Evolutionary conservation across 1,140 invertebrate genomes (phyloP).

Genomic region (Drosophila parabipectinata): DNA sequence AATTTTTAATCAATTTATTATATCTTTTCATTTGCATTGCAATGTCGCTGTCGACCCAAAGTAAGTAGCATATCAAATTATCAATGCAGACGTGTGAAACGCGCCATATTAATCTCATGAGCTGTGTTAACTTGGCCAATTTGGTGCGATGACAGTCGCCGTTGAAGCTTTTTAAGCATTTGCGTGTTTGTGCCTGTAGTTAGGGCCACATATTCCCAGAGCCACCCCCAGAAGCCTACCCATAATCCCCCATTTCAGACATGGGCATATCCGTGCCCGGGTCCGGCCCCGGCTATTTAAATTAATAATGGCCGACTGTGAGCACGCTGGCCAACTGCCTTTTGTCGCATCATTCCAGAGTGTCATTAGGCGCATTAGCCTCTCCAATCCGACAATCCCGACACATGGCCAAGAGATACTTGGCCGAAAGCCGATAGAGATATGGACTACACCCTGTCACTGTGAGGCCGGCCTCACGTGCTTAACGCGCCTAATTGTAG

Average conservation of each 20-base stretch:
- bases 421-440: constrained; percentile 13
- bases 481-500: constrained; percentile 47
- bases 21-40: constrained; percentile 9
- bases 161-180: background rate
- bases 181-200: constrained; percentile 22
- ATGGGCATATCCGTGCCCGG: constrained; percentile 2
- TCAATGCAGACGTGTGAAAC: constrained; percentile 64
- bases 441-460: constrained; percentile 25
- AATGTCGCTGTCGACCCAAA: constrained; percentile 25
- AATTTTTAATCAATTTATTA: background rate
- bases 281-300: constrained; percentile 58
- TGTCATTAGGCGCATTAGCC: constrained; percentile 65
- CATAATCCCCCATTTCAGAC: constrained; percentile 6
- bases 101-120: constrained; percentile 22
- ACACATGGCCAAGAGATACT: constrained; percentile 14
- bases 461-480: constrained; percentile 10
- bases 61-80: constrained; percentile 50
- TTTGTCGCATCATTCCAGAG: constrained; percentile 22
- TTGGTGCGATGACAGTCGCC: constrained; percentile 11
- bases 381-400: background rate
- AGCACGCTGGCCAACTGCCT: constrained; percentile 28
- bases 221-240: constrained; percentile 10
- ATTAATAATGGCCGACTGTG: constrained; percentile 65
- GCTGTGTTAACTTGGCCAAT: constrained; percentile 17
- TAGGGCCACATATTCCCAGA: constrained; percentile 2